Evolutionary conservation across 2,888 invertebrate species (phyloP).

Genomic region (Trachelus tabidus): DNA sequence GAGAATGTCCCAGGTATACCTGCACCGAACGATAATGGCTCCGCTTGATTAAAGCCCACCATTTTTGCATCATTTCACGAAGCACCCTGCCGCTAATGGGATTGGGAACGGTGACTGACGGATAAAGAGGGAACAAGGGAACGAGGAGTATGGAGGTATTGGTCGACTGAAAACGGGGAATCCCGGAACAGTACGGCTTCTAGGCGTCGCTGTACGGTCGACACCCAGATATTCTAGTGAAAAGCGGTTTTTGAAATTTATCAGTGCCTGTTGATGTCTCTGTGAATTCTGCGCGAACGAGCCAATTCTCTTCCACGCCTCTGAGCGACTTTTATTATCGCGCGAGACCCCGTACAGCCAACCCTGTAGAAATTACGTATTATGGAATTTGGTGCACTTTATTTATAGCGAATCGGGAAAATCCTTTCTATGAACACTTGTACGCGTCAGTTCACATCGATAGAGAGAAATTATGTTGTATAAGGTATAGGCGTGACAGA

Average conservation of each 20-base stretch:
- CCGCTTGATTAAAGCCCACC: slow-evolving; percentile 47
- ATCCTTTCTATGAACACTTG: background rate
- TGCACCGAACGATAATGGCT: slow-evolving; percentile 36
- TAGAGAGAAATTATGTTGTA: background rate
- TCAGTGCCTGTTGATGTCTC: background rate
- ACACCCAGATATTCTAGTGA: background rate
- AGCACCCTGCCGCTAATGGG: slow-evolving; percentile 46
- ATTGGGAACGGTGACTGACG: slow-evolving; percentile 46
- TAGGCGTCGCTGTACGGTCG: background rate
- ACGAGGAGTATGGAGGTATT: background rate
- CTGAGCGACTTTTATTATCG: background rate
- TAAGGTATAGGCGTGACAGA: background rate
- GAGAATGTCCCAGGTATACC: background rate
- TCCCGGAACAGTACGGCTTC: background rate
- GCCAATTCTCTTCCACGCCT: background rate
- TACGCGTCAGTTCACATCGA: background rate
- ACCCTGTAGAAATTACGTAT: background rate
- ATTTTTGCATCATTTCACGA: slow-evolving; percentile 42
- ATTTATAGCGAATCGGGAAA: no score
- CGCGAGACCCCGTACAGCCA: background rate
- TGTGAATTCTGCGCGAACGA: background rate
- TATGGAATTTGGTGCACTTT: background rate
- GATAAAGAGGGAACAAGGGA: slow-evolving; percentile 14
- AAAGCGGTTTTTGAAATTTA: background rate
- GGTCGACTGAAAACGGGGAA: background rate